phyloP scores from a whole-genome alignment of 2,797 vertebrate species.

The Oreochromis mossambicus region DNA sequence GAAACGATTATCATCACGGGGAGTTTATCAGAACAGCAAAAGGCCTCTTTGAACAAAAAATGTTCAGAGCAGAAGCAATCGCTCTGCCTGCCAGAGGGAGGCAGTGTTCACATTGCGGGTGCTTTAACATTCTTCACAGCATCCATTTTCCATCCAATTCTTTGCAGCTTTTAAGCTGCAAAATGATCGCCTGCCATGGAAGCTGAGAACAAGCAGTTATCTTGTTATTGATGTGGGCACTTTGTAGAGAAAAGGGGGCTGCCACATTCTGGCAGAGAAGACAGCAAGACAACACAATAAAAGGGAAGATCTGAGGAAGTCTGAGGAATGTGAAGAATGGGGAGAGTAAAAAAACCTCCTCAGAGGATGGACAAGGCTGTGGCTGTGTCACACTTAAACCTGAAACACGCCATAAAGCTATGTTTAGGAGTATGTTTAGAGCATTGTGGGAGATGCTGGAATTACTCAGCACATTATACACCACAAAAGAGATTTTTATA shows the following conservation, averaged over 20 bases:
- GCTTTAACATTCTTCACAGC: constrained; percentile 52
- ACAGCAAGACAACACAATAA: constrained; percentile 41
- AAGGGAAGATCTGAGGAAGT: constrained; percentile 32
- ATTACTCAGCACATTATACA: background rate
- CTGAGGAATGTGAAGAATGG: constrained; percentile 56
- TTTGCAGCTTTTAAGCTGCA: constrained; percentile 59
- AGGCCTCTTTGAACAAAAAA: background rate
- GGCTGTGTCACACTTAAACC: constrained; percentile 36
- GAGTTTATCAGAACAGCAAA: constrained; percentile 6
- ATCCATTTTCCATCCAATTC: constrained; percentile 76
- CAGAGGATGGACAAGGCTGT: background rate
- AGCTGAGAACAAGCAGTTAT: constrained; percentile 46
- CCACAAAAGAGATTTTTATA: background rate
- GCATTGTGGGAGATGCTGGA: background rate
- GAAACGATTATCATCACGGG: background rate
- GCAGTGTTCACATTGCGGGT: constrained; percentile 56
- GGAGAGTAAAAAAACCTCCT: constrained; percentile 15
- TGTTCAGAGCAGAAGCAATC: constrained; percentile 25
- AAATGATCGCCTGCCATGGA: constrained; percentile 66
- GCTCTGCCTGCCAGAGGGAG: constrained; percentile 55
- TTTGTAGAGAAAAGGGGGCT: constrained; percentile 23
- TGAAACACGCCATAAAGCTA: constrained; percentile 29
- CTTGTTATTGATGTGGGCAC: constrained; percentile 54
- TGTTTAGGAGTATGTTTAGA: constrained; percentile 8
- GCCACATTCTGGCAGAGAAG: background rate